Conservation (phyloP, 2,797 vertebrate species). For the Anas capensis region DNA sequence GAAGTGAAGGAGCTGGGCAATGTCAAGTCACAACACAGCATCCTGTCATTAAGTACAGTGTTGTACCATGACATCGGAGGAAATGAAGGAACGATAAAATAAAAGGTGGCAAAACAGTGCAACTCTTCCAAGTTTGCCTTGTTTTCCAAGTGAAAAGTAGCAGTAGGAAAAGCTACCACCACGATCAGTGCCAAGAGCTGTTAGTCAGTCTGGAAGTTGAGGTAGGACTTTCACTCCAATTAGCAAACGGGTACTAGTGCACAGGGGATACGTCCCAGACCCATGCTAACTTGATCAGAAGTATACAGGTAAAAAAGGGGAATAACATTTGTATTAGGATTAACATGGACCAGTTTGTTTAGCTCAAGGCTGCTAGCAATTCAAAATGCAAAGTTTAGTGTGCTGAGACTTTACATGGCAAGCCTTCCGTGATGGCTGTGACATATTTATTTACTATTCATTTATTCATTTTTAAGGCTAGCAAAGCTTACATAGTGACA, state of each 20-base stretch:
- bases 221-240: not conserved
- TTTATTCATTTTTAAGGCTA: not conserved
- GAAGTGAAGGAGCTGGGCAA: not conserved
- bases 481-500: not conserved
- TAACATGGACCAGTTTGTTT: not conserved
- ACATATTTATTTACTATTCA: not conserved
- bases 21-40: not conserved
- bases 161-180: fast-evolving
- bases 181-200: not conserved
- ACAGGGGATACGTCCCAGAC: not conserved
- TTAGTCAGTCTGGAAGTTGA: not conserved
- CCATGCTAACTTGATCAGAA: not conserved
- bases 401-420: not conserved
- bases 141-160: not conserved
- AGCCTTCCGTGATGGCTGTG: not conserved
- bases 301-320: not conserved
- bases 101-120: not conserved
- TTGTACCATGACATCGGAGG: not conserved
- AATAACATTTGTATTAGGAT: not conserved
- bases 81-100: not conserved
- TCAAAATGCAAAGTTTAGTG: not conserved
- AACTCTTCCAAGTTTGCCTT: not conserved
- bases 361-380: not conserved
- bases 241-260: not conserved
- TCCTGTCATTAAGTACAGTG: not conserved